phyloP scores from a whole-genome alignment of 2,113 vertebrate species.

The Etheostoma spectabile region DNA sequence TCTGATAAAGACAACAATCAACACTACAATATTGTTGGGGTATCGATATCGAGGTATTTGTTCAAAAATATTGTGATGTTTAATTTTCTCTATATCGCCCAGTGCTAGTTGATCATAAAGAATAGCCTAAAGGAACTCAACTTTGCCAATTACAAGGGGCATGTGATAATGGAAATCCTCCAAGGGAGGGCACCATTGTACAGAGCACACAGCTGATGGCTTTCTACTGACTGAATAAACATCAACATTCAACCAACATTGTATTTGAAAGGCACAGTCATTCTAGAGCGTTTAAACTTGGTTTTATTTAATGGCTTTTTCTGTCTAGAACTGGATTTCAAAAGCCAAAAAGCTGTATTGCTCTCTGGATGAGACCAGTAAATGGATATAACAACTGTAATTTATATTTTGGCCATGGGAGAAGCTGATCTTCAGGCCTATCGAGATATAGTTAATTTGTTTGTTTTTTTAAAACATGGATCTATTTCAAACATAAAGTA shows the following conservation, averaged over 20 bases:
- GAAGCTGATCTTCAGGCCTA: neutral
- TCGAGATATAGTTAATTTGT: neutral
- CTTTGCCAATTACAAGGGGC: neutral
- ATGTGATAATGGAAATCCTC: neutral
- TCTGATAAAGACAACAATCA: neutral
- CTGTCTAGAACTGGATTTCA: neutral
- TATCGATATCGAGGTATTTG: no score
- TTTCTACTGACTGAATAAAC: neutral
- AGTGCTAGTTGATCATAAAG: no score
- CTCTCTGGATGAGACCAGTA: neutral
- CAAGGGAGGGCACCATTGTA: slow-evolving; percentile 57
- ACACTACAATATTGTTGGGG: no score
- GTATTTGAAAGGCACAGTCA: neutral
- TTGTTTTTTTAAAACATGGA: neutral
- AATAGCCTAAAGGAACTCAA: neutral
- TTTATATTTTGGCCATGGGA: neutral
- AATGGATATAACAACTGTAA: neutral
- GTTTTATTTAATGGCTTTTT: neutral
- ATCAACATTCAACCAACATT: neutral
- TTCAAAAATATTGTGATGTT: no score
- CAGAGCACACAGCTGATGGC: neutral
- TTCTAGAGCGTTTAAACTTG: neutral
- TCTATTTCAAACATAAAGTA: neutral
- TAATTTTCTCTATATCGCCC: no score
- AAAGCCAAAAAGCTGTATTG: neutral